These are phyloP conservation scores for Pollachius pollachius DNA, from an alignment of 2,113 vertebrate genomes.

Conservation along the genomic window DNA sequence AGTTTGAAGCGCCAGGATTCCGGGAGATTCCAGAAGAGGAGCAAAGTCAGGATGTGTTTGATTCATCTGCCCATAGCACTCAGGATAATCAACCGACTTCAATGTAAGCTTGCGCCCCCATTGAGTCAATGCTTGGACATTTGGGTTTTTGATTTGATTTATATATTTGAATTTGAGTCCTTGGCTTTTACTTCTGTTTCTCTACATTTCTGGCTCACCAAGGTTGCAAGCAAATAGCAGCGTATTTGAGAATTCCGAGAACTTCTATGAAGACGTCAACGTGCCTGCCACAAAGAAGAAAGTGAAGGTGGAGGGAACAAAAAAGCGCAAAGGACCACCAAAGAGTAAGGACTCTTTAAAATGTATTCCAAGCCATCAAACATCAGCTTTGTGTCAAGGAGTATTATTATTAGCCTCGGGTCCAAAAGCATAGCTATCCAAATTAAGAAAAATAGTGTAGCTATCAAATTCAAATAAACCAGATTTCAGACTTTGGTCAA, in stretches of 20 bases:
- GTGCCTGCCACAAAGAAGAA: conserved; percentile 38
- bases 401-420: not conserved
- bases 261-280: conserved; percentile 29
- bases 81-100: not conserved
- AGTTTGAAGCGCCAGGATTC: not conserved
- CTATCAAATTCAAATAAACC: not conserved
- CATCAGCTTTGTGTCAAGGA: too few relatives aligned
- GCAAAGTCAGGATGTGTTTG: not conserved
- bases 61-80: not conserved
- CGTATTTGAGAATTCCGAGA: conserved; percentile 17
- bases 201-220: not conserved
- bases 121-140: too few relatives aligned
- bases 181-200: not conserved
- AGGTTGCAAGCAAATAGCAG: conserved; percentile 17
- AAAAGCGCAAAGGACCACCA: conserved; percentile 65
- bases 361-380: too few relatives aligned
- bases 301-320: conserved; percentile 46
- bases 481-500: too few relatives aligned
- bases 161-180: too few relatives aligned
- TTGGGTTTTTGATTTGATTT: too few relatives aligned
- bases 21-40: conserved; percentile 9
- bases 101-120: too few relatives aligned
- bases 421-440: not conserved
- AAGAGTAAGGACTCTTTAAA: conserved; percentile 61
- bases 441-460: not conserved